Conservation (phyloP, 2,888 invertebrate genomes). For the Mongoloraphidia duomilia region DNA sequence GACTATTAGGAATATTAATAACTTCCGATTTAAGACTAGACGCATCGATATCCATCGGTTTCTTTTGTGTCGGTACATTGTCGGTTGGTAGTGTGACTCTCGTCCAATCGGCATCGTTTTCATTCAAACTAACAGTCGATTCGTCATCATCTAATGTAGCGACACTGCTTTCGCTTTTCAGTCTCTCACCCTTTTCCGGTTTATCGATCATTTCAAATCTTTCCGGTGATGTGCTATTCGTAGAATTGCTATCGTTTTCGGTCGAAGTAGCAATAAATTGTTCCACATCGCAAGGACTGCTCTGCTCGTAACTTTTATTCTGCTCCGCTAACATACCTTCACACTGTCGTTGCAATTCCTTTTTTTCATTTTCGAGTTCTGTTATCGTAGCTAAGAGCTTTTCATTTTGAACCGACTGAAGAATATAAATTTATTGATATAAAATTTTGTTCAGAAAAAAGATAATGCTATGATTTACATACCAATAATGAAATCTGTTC, state of each 20-base stretch:
- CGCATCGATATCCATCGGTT: constrained; percentile 5
- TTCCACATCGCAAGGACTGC: constrained; percentile 8
- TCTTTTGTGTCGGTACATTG: neutral
- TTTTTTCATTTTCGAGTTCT: constrained; percentile 28
- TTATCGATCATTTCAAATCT: constrained; percentile 47
- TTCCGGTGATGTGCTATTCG: constrained; percentile 42
- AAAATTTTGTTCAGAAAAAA: neutral
- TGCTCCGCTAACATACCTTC: constrained; percentile 18
- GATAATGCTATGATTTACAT: constrained; percentile 4
- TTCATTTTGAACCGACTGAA: constrained; percentile 25
- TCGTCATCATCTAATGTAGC: constrained; percentile 22
- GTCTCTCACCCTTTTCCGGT: constrained; percentile 16
- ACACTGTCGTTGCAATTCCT: constrained; percentile 24
- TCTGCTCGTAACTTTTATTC: constrained; percentile 1
- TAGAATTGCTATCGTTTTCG: constrained; percentile 28
- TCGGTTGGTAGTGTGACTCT: constrained; percentile 23
- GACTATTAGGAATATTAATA: constrained; percentile 8
- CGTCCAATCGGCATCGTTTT: constrained; percentile 28
- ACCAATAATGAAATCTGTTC: constrained; percentile 18
- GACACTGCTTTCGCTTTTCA: constrained; percentile 10
- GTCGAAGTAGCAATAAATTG: constrained; percentile 8
- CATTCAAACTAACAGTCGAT: constrained; percentile 25
- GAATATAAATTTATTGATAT: constrained; percentile 11
- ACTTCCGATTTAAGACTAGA: constrained; percentile 8
- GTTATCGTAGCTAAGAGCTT: constrained; percentile 26